Evolutionary conservation across 2,113 vertebrate species (phyloP).

Genomic region (Corydoras sp.): DNA sequence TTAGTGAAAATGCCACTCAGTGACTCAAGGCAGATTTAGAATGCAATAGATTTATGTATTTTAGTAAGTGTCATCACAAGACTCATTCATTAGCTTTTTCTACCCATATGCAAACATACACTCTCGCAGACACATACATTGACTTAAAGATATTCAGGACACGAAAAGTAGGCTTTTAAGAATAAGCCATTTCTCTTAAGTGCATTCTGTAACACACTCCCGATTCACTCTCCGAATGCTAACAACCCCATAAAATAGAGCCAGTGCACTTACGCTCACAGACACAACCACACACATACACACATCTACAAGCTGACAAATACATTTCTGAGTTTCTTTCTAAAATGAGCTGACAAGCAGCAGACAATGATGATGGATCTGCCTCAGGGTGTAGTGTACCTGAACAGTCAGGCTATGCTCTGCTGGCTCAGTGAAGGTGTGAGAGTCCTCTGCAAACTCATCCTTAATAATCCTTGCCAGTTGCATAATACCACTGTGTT

Average conservation of each 20-base stretch:
- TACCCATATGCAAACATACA: too few relatives aligned
- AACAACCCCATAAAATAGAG: background rate
- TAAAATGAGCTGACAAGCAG: slow-evolving; percentile 18
- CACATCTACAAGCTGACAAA: background rate
- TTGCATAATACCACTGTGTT: slow-evolving; percentile 61
- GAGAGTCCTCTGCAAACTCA: slow-evolving; percentile 53
- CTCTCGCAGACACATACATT: too few relatives aligned
- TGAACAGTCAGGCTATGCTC: slow-evolving; percentile 54
- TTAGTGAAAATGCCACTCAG: too few relatives aligned
- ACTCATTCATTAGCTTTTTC: too few relatives aligned
- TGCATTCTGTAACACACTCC: slow-evolving; percentile 4
- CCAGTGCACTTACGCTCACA: background rate
- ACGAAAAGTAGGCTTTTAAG: too few relatives aligned
- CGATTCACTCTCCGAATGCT: background rate
- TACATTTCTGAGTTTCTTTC: slow-evolving; percentile 4
- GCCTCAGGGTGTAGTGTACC: slow-evolving; percentile 37
- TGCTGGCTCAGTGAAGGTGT: slow-evolving; percentile 33
- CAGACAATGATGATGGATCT: slow-evolving; percentile 38
- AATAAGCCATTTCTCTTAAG: background rate
- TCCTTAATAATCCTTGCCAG: slow-evolving; percentile 61
- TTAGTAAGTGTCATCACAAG: too few relatives aligned
- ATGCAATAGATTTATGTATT: too few relatives aligned
- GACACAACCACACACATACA: background rate
- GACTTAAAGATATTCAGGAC: too few relatives aligned
- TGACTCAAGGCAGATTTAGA: too few relatives aligned